Conservation (phyloP, 2,113 vertebrate genomes). For the Ammodytes dubius region DNA sequence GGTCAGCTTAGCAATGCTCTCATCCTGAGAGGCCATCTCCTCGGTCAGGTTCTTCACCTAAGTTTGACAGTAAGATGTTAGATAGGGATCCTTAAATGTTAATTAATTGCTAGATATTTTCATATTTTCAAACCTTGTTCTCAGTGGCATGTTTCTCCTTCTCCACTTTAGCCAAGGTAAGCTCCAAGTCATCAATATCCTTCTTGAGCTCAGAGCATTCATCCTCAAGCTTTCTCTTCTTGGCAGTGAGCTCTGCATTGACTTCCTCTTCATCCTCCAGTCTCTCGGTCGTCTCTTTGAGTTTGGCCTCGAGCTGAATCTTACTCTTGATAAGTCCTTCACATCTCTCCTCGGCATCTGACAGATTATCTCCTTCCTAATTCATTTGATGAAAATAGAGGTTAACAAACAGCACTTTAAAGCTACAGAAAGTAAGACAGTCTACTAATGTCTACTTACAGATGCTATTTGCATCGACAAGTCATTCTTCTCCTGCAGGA, state of each 20-base stretch:
- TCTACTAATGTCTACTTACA: conserved; percentile 39
- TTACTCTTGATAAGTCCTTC: conserved; percentile 78
- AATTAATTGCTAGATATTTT: background rate
- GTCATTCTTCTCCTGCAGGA: conserved; percentile 73
- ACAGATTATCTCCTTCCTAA: conserved; percentile 74
- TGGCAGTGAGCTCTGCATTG: conserved; percentile 88
- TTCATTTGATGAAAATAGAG: background rate
- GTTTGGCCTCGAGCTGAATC: conserved; percentile 78
- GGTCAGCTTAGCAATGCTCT: conserved; percentile 65
- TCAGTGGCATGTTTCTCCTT: conserved; percentile 68
- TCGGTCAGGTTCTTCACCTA: conserved; percentile 69
- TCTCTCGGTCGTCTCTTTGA: conserved; percentile 86
- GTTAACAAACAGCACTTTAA: background rate
- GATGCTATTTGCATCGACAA: conserved; percentile 69
- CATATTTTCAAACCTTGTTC: conserved; percentile 55
- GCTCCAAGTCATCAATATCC: conserved; percentile 69
- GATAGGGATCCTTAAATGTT: background rate
- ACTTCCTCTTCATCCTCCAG: conserved; percentile 88
- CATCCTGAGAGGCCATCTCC: conserved; percentile 69
- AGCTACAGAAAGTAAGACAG: background rate
- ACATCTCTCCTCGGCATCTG: conserved; percentile 76
- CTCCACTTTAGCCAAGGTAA: conserved; percentile 71
- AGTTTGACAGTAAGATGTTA: background rate
- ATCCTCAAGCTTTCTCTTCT: conserved; percentile 88
- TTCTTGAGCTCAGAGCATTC: conserved; percentile 83